Conservation (phyloP, 2,113 vertebrate species). For the Lycocorax pyrrhopterus region DNA sequence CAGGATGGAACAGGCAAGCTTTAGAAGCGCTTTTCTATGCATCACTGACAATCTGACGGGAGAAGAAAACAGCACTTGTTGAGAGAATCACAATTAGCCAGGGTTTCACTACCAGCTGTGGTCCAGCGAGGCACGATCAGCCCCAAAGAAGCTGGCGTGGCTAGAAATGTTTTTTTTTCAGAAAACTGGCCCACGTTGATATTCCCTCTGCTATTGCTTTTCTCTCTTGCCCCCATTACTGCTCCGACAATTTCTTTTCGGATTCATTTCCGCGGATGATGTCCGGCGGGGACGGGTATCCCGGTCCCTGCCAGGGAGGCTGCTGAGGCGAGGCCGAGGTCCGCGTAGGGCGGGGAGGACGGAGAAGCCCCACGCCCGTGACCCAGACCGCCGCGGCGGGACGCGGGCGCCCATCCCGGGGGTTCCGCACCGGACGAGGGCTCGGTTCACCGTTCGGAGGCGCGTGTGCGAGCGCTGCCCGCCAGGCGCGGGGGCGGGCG, state of each 20-base stretch:
- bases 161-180: background rate
- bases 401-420: too few relatives aligned
- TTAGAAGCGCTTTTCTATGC: background rate
- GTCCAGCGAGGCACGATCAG: too few relatives aligned
- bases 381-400: too few relatives aligned
- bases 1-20: background rate
- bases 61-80: background rate
- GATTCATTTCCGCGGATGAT: accelerated
- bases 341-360: too few relatives aligned
- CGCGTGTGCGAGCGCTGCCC: background rate
- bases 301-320: background rate
- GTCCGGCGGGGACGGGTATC: accelerated
- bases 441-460: background rate
- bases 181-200: accelerated
- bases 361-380: background rate
- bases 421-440: accelerated
- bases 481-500: too few relatives aligned
- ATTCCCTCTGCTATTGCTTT: too few relatives aligned
- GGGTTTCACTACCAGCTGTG: accelerated
- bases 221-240: accelerated
- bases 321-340: background rate
- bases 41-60: background rate
- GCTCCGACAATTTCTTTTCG: accelerated
- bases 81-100: background rate
- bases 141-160: background rate